phyloP scores from a whole-genome alignment of 2,888 invertebrate species.

The Caenorhabditis virilis region DNA sequence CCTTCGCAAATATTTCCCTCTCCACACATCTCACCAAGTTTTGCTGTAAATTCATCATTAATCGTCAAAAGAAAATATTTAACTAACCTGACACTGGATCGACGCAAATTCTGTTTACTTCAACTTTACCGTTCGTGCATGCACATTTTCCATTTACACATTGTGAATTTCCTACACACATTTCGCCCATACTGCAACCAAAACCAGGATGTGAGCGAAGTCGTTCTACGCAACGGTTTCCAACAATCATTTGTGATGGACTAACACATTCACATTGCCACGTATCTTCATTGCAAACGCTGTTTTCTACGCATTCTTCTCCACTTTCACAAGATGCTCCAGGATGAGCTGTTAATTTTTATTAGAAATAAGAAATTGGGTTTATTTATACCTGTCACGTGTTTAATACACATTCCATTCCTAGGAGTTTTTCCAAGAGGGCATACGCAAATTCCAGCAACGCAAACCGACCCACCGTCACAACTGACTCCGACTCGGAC shows the following conservation, averaged over 20 bases:
- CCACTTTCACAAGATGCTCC: conserved; percentile 57
- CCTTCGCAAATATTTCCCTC: conserved; percentile 58
- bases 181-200: conserved; percentile 58
- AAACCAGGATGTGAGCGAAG: conserved; percentile 62
- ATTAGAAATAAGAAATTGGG: no score
- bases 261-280: conserved; percentile 54
- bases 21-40: conserved; percentile 53
- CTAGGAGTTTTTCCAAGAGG: conserved; percentile 46
- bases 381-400: conserved; percentile 42
- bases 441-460: conserved; percentile 65
- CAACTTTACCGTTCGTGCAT: conserved; percentile 48
- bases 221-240: conserved; percentile 51
- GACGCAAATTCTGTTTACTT: conserved; percentile 50
- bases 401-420: conserved; percentile 40
- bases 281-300: conserved; percentile 46
- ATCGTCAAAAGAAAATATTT: conserved; percentile 29
- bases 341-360: conserved; percentile 47
- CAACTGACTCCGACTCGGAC: conserved; percentile 57
- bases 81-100: conserved; percentile 31
- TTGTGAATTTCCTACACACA: conserved; percentile 50
- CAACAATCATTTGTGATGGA: conserved; percentile 50
- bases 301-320: conserved; percentile 53
- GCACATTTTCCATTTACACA: conserved; percentile 53
- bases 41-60: conserved; percentile 7
- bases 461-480: conserved; percentile 62